These are phyloP conservation scores for Ypsolopha sequella DNA, from an alignment of 2,888 invertebrate species.

Conservation along the genomic window DNA sequence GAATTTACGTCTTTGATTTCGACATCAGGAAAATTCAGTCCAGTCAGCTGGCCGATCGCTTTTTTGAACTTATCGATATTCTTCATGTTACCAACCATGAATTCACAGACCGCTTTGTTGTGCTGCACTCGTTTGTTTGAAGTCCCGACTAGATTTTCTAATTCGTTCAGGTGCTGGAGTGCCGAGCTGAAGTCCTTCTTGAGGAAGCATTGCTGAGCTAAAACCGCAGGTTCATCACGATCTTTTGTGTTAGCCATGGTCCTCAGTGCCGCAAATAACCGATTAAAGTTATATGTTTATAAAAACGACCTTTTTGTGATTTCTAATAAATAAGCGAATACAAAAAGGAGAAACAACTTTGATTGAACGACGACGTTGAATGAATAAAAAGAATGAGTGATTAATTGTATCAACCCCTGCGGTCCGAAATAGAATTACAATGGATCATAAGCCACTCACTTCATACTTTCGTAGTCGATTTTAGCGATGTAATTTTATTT, in stretches of 20 bases:
- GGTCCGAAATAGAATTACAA: no score
- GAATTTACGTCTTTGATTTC: constrained; percentile 43
- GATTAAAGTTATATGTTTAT: not conserved
- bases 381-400: no score
- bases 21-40: constrained; percentile 54
- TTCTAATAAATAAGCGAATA: not conserved
- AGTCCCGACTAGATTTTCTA: constrained; percentile 70
- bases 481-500: no score
- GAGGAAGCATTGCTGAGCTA: constrained; percentile 73
- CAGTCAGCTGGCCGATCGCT: constrained; percentile 73
- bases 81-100: constrained; percentile 79
- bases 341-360: not conserved
- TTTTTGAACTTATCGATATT: constrained; percentile 81
- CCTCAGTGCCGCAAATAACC: not conserved
- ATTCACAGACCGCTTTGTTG: constrained; percentile 88
- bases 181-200: constrained; percentile 74
- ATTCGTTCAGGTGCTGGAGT: constrained; percentile 73
- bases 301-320: not conserved
- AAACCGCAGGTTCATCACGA: constrained; percentile 64
- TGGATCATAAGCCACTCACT: no score
- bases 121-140: constrained; percentile 82
- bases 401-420: no score
- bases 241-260: constrained; percentile 39
- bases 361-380: no score
- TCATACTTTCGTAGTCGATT: no score